Evolutionary conservation across 2,797 vertebrate species (phyloP).

Genomic region (Sciurus vulgaris): DNA sequence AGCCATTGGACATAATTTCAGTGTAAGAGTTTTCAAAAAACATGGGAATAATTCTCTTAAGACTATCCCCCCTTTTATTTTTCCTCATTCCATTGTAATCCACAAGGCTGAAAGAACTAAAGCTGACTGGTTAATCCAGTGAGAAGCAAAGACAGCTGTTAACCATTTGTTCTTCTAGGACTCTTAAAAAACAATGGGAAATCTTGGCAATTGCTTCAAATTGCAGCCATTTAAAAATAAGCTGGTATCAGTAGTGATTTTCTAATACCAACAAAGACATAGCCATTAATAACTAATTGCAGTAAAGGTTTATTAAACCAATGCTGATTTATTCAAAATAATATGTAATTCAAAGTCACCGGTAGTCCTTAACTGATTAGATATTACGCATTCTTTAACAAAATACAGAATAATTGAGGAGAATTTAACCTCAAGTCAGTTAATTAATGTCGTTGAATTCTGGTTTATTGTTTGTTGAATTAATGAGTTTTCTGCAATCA

Average conservation of each 20-base stretch:
- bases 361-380: slow-evolving; percentile 73
- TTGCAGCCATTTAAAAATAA: slow-evolving; percentile 53
- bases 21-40: not conserved
- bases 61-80: not conserved
- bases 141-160: not conserved
- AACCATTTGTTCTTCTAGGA: slow-evolving; percentile 7
- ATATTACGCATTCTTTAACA: slow-evolving; percentile 69
- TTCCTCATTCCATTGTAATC: not conserved
- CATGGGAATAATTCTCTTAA: not conserved
- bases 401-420: slow-evolving; percentile 64
- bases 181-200: not conserved
- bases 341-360: slow-evolving; percentile 71
- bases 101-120: not conserved
- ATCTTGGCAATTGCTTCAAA: slow-evolving; percentile 63
- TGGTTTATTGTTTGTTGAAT: slow-evolving; percentile 62
- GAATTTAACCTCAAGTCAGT: slow-evolving; percentile 68
- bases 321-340: slow-evolving; percentile 75
- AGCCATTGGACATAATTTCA: slow-evolving; percentile 25
- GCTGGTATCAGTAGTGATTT: slow-evolving; percentile 47
- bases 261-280: slow-evolving; percentile 56
- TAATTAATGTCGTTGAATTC: slow-evolving; percentile 69
- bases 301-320: slow-evolving; percentile 59
- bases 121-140: not conserved
- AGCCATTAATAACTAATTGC: slow-evolving; percentile 57
- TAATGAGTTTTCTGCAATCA: slow-evolving; percentile 63